phyloP scores from a whole-genome alignment of 35 echinoderm and acorn worm genomes.

The Apostichopus californicus region DNA sequence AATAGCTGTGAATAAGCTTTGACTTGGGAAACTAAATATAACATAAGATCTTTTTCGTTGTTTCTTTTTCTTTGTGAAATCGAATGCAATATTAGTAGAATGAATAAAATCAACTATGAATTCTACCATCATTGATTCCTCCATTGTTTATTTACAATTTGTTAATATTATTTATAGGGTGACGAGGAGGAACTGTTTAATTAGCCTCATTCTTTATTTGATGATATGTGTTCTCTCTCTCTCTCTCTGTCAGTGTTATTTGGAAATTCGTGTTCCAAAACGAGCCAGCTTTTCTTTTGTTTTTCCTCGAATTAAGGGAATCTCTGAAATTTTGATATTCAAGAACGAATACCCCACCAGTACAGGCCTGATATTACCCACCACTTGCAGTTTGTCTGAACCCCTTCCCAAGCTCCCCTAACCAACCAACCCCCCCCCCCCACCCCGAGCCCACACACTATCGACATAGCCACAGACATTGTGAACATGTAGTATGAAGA shows the following conservation, averaged over 20 bases:
- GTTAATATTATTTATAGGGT: neutral
- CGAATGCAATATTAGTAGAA: constrained; percentile 40
- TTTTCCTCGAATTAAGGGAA: too few species aligned
- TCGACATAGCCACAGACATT: neutral
- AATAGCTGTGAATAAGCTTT: constrained; percentile 34
- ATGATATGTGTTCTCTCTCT: neutral
- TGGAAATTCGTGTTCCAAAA: neutral
- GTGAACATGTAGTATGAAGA: neutral
- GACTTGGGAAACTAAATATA: neutral
- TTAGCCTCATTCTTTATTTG: neutral
- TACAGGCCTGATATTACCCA: too few species aligned
- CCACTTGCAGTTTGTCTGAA: too few species aligned
- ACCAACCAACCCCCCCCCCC: too few species aligned
- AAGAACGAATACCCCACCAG: too few species aligned
- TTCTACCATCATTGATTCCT: neutral
- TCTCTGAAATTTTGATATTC: too few species aligned
- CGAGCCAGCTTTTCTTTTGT: neutral
- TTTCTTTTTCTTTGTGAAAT: neutral
- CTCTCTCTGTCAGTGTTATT: neutral
- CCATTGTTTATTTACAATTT: neutral
- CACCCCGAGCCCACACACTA: neutral
- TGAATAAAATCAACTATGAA: neutral
- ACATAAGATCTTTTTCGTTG: neutral
- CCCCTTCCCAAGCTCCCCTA: too few species aligned
- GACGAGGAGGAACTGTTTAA: neutral